Evolutionary conservation across 2,113 vertebrate genomes (phyloP), one percentile per base, ranked within the genome.

Genomic region (Riparia riparia): DNA sequence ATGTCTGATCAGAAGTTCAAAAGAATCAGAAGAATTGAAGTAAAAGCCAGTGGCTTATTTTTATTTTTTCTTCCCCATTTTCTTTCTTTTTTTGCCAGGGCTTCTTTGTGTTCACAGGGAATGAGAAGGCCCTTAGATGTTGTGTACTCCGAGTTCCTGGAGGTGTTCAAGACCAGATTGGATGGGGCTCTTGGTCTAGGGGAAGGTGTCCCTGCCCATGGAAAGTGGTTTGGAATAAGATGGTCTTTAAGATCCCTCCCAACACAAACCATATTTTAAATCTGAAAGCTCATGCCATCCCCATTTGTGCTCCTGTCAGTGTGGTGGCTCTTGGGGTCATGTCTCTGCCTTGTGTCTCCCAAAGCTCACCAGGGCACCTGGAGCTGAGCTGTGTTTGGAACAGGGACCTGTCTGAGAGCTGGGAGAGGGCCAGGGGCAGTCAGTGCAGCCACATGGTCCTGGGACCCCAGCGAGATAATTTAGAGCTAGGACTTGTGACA

Each of bases 1-100:
- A 66, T 21, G 37, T 53, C 69, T 76, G 28, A 85, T 72, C 60
- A 51, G 10, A 85, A 93, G 26, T 76, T 91, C 50, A 92, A 57
- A 95, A 71, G 20, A 82, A 90, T 16, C 10, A 72, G 39, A 82
- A 17, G 14, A 80, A 77, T 1, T 77, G 25, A 14, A 72, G 54
- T 20, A 72, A 85, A 69, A 82, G 24, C 14, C 21, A 82, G 12
- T 49, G 6, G 1, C 5, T 69, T 20, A 0, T 10, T 20, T 32
- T 53, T 11, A 5, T 9, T 6, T 8, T 41, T 58, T 19, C 14
- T 21, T 8, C 14, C 3, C 6, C 3, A 1, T 54, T 74, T 77
- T 25, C 15, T 53, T 63, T 45, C 1, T 42, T 31, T 82, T 26
- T 64, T 31, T 57, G 9, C 17, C 25, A 37, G 28, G 18, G 2